These are phyloP conservation scores for Parnassius orleans DNA, from an alignment of 2,888 invertebrate species.

Conservation along the genomic window DNA sequence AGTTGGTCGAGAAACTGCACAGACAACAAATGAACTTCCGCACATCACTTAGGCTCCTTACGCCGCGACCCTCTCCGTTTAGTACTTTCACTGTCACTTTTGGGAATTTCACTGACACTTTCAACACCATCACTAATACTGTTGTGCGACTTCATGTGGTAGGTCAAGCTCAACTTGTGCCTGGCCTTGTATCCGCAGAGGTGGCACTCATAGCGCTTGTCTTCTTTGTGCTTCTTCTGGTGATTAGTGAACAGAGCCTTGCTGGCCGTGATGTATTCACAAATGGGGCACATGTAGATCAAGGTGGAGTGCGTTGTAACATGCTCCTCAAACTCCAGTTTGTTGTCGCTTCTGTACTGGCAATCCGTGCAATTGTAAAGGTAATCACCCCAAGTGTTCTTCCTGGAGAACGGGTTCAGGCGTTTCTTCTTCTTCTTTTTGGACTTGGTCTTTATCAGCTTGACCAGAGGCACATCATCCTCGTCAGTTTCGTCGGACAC, in stretches of 20 bases:
- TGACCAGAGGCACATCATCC: constrained; percentile 59
- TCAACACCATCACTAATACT: not conserved
- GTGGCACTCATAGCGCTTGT: constrained; percentile 52
- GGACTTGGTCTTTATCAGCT: constrained; percentile 40
- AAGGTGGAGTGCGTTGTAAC: constrained; percentile 30
- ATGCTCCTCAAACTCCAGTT: constrained; percentile 15
- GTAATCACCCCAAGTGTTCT: constrained; percentile 38
- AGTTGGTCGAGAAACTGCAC: too few species aligned
- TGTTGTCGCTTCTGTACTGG: constrained; percentile 34
- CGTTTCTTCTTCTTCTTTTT: not conserved
- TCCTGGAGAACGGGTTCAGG: constrained; percentile 14
- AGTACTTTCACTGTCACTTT: not conserved
- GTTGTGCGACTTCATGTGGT: constrained; percentile 55
- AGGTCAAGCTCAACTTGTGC: constrained; percentile 59
- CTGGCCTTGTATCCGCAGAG: constrained; percentile 56
- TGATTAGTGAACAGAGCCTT: constrained; percentile 47
- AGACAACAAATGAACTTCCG: too few species aligned
- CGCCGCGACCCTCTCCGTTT: too few species aligned
- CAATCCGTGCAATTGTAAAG: constrained; percentile 53
- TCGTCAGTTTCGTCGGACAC: constrained; percentile 68
- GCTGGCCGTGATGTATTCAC: constrained; percentile 54
- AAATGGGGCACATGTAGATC: constrained; percentile 50
- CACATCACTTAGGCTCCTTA: too few species aligned
- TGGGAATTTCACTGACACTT: constrained; percentile 15
- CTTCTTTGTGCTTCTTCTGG: constrained; percentile 50